Percentiles rank a stretch among this genome's conserved stretches.
Conservation (phyloP, 2,113 vertebrate species). For the Apodemus speciosus region DNA sequence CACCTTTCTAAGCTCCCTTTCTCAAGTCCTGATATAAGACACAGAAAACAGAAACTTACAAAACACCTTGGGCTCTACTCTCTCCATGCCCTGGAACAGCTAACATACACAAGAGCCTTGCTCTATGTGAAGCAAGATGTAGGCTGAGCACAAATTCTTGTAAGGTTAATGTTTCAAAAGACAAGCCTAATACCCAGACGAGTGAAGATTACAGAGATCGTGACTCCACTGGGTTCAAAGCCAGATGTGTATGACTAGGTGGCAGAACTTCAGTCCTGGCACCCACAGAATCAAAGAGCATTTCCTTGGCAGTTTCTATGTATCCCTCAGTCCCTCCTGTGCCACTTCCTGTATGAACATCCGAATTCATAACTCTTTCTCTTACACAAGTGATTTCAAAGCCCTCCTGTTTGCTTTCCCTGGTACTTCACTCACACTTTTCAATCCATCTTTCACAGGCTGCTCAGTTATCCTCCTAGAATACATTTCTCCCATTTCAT, state of each 20-base stretch:
- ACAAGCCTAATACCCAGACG: background rate
- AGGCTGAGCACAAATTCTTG: background rate
- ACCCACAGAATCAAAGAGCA: background rate
- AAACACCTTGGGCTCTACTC: background rate
- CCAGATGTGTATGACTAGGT: background rate
- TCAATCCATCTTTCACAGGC: background rate
- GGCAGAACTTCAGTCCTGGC: background rate
- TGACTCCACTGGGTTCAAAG: background rate
- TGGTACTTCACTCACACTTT: background rate
- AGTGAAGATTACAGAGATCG: background rate
- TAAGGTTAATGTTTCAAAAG: constrained; percentile 1
- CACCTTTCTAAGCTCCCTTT: background rate
- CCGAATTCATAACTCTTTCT: background rate
- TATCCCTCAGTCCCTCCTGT: background rate
- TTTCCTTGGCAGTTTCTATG: background rate
- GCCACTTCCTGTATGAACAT: background rate
- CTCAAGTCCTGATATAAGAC: background rate
- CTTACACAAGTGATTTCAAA: background rate
- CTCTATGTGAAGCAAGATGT: background rate
- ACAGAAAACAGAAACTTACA: background rate
- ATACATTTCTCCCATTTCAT: background rate
- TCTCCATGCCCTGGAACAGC: background rate
- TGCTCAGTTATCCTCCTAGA: background rate
- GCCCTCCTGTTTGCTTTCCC: background rate
- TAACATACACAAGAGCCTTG: background rate